These are phyloP conservation scores for Columbina picui DNA, from an alignment of 2,113 vertebrate genomes.

Conservation along the genomic window DNA sequence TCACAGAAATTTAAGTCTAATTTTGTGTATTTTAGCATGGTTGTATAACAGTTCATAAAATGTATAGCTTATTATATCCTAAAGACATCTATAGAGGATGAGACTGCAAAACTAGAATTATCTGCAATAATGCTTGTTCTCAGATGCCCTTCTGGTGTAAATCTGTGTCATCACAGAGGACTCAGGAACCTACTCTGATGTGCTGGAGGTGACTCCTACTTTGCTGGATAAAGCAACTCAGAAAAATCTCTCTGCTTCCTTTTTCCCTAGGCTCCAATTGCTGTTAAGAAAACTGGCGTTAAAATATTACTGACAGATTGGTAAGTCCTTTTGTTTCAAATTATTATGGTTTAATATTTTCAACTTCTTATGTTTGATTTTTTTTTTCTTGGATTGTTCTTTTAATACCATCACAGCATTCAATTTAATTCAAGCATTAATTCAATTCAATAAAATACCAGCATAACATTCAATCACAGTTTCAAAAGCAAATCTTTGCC, in stretches of 20 bases:
- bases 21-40: neutral
- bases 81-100: neutral
- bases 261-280: neutral
- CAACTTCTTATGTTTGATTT: neutral
- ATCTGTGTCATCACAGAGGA: neutral
- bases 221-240: neutral
- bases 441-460: neutral
- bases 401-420: neutral
- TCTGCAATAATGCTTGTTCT: neutral
- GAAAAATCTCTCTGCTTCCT: neutral
- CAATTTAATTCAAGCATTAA: neutral
- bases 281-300: neutral
- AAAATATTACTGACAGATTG: neutral
- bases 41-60: neutral
- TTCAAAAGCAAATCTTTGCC: neutral
- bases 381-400: neutral
- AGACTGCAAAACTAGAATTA: neutral
- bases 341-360: neutral
- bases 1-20: neutral
- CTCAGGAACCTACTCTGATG: neutral
- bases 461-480: neutral
- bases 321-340: slow-evolving; percentile 30
- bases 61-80: neutral
- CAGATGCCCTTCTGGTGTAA: neutral
- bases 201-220: neutral